Conservation (phyloP, 1,140 invertebrate genomes). For the Lutraria rhynchaena region DNA sequence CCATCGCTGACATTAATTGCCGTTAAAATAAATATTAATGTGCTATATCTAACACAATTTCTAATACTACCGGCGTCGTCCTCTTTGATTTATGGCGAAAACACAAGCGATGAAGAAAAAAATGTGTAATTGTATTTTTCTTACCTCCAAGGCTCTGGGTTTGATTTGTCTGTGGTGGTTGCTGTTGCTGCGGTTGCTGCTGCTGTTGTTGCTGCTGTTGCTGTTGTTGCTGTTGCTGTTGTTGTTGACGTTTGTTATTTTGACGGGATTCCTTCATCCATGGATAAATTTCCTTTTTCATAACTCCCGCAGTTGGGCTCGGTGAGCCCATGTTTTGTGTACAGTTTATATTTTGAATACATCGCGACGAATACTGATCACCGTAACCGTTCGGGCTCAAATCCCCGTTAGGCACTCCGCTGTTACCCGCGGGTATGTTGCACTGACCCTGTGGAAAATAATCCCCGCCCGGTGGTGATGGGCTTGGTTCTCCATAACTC, state of each 20-base stretch:
- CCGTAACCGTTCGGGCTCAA: slow-evolving; percentile 47
- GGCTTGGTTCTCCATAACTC: slow-evolving; percentile 56
- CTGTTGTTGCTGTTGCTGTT: slow-evolving; percentile 34
- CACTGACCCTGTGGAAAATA: slow-evolving; percentile 53
- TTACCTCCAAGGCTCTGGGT: slow-evolving; percentile 43
- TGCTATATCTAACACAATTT: slow-evolving; percentile 39
- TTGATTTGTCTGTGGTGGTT: neutral
- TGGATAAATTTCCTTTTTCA: slow-evolving; percentile 66
- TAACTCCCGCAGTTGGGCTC: slow-evolving; percentile 34
- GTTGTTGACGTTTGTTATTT: slow-evolving; percentile 59
- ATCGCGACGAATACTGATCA: slow-evolving; percentile 31
- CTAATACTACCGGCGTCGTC: slow-evolving; percentile 12
- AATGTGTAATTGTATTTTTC: neutral
- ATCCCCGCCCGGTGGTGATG: slow-evolving; percentile 53
- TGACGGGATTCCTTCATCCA: slow-evolving; percentile 68
- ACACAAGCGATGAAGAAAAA: slow-evolving; percentile 18
- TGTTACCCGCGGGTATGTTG: slow-evolving; percentile 36
- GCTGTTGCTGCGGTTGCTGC: neutral
- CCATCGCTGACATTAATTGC: slow-evolving; percentile 50
- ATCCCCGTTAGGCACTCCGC: slow-evolving; percentile 37
- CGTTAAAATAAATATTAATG: slow-evolving; percentile 41
- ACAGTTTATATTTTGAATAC: slow-evolving; percentile 37
- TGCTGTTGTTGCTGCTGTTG: slow-evolving; percentile 35
- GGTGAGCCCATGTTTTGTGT: slow-evolving; percentile 27
- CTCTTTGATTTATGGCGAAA: slow-evolving; percentile 40